A percentile compares a stretch with the other conserved stretches of the same genome.
Conservation (phyloP, 2,113 vertebrate genomes). For the Thryonomys swinderianus region DNA sequence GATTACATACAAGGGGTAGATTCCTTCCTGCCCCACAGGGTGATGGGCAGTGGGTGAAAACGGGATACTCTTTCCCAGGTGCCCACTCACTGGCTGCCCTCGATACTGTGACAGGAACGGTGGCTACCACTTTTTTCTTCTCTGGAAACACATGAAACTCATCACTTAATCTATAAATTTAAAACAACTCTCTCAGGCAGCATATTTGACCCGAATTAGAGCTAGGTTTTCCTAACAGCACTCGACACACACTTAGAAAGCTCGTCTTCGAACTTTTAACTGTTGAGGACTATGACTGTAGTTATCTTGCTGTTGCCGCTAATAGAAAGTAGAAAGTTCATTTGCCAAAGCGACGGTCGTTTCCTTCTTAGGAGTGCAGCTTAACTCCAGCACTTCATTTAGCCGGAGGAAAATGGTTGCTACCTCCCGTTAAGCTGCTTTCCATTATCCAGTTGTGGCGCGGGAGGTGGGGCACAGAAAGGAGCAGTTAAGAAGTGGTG, state of each 20-base stretch:
- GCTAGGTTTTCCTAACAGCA: conserved; percentile 7
- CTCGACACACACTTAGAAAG: not conserved
- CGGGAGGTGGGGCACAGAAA: conserved; percentile 60
- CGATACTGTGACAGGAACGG: not conserved
- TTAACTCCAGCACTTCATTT: conserved; percentile 63
- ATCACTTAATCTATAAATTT: not conserved
- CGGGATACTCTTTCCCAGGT: not conserved
- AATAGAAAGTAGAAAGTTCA: conserved; percentile 69
- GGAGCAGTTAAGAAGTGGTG: conserved; percentile 44
- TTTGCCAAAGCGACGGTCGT: conserved; percentile 59
- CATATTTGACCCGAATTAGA: not conserved
- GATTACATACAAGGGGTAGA: not conserved
- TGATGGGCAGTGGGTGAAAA: not conserved
- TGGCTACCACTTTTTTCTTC: not conserved
- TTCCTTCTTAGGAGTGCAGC: conserved; percentile 64
- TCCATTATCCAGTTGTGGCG: conserved; percentile 54
- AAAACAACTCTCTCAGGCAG: not conserved
- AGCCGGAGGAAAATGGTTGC: conserved; percentile 32
- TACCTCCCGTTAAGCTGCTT: conserved; percentile 52
- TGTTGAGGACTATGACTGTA: not conserved
- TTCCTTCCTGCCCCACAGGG: fast-evolving
- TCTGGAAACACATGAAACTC: not conserved
- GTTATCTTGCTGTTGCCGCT: conserved; percentile 49
- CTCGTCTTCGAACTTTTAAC: conserved; percentile 53
- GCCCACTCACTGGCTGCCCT: not conserved